These are phyloP conservation scores for Neuroterus valhalla DNA, from an alignment of 1,140 invertebrate genomes.

Conservation along the genomic window DNA sequence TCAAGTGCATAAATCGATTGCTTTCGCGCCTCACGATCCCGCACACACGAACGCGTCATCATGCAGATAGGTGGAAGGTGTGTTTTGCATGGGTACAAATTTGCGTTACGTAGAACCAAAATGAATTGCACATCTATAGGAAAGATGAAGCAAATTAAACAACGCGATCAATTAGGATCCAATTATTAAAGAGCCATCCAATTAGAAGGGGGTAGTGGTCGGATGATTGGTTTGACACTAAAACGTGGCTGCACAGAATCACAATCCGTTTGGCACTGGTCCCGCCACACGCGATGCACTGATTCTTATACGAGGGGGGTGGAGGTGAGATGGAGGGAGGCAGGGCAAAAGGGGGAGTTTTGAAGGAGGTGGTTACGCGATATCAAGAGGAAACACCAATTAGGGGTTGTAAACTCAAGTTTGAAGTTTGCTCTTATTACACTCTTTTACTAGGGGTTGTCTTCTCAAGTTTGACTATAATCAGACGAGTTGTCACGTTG, in stretches of 20 bases:
- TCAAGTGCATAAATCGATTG: slow-evolving; percentile 10
- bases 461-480: background rate
- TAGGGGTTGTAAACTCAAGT: background rate
- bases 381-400: background rate
- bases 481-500: too few relatives aligned
- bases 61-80: background rate
- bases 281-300: slow-evolving; percentile 64
- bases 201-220: background rate
- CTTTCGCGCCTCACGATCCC: slow-evolving; percentile 25
- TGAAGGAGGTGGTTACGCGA: slow-evolving; percentile 15
- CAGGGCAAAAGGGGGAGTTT: background rate
- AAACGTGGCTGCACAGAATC: slow-evolving; percentile 48
- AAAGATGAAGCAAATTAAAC: background rate
- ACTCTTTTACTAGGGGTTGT: background rate
- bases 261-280: slow-evolving; percentile 68
- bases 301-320: slow-evolving; percentile 68
- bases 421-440: too few relatives aligned
- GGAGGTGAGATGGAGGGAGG: slow-evolving; percentile 31
- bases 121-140: background rate
- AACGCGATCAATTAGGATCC: background rate
- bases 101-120: background rate
- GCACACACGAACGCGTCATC: slow-evolving; percentile 47
- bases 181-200: too few relatives aligned
- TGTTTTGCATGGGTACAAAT: background rate
- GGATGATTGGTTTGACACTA: background rate